These are phyloP conservation scores for Amphimedon queenslandica DNA, from an alignment of 37 sponge, comb jelly and placozoan species.

Conservation along the genomic window DNA sequence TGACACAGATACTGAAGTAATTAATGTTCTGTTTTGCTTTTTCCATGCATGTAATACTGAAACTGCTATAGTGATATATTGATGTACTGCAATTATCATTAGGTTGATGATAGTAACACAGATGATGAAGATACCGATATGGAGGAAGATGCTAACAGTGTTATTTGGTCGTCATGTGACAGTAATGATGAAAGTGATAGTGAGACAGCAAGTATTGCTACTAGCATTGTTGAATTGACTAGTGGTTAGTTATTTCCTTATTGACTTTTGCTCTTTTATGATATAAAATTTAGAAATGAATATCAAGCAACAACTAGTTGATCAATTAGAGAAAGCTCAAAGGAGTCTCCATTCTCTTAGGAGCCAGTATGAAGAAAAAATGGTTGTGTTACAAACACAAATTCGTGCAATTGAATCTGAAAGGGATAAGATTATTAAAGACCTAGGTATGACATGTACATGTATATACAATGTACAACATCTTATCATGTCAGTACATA, in stretches of 20 bases:
- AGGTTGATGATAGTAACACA: background rate
- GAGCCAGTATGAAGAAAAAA: slow-evolving; percentile 92
- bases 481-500: background rate
- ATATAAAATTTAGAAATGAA: slow-evolving; percentile 70
- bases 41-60: background rate
- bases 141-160: slow-evolving; percentile 24
- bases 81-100: too few species aligned
- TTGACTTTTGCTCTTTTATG: background rate
- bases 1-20: slow-evolving; percentile 11
- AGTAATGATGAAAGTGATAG: slow-evolving; percentile 45
- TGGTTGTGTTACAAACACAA: slow-evolving; percentile 69
- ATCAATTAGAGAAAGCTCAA: slow-evolving; percentile 86
- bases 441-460: slow-evolving; percentile 53
- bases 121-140: background rate
- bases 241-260: slow-evolving; percentile 4
- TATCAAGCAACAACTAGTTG: slow-evolving; percentile 92
- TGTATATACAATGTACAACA: background rate
- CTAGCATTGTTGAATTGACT: slow-evolving; percentile 56
- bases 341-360: slow-evolving; percentile 74
- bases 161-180: slow-evolving; percentile 29
- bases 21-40: background rate
- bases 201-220: slow-evolving; percentile 45
- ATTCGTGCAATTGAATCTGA: slow-evolving; percentile 65
- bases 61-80: background rate
- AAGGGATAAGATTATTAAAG: slow-evolving; percentile 80